Base-by-base conservation (phyloP, 2,113 vertebrate genomes). In the Cnemophilus loriae region DNA sequence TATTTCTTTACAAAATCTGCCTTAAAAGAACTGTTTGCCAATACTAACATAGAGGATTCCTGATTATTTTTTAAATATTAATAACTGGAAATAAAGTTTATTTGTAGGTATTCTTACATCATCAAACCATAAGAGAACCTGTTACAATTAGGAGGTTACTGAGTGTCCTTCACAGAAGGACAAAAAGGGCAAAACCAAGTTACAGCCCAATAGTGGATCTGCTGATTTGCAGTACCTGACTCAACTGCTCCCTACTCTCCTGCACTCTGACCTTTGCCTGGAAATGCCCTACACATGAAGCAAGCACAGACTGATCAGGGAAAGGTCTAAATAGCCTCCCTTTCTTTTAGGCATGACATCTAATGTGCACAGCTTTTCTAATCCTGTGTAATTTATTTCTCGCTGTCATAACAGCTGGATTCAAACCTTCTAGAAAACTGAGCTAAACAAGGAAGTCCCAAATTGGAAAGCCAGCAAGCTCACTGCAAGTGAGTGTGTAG, bases 131-230 rank as follows among this genome's bases (percentile, higher is more conserved):
- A 81, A 98, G 98, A 84, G 98, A 99, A 79, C 98, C 98, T 7
- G 98, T 98, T 61, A 98, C 98, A 80, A 97, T 98, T 61, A 98
- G 97, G 60, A 98, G 97, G 84, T 90, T 98, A 67, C 70, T 98
- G 35, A 99, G 98, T 8, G 33, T 98, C 60, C 96, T 99, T 46
- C 98, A 98, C 94, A 99, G 98, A 97, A 99, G 97, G 96, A 99
- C 97, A 13, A 98, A 99, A 96, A 98, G 98, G 41, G 97, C 98
- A 59, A 98, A 93, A 98, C 97, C 35, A 99, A 99, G 98, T 99
- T 50, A 63, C 9, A 76, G 37, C 60, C 60, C 35, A 59, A 1
- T 10, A 37, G 22, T 23, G 57, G 27, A 64, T 8, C 17, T 49
- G 20, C 28, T 77, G 63, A 53, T n/a, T 39, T 71, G 52, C 50